Conservation (phyloP, 2,888 invertebrate genomes). For the Alviniconcha strummeri region DNA sequence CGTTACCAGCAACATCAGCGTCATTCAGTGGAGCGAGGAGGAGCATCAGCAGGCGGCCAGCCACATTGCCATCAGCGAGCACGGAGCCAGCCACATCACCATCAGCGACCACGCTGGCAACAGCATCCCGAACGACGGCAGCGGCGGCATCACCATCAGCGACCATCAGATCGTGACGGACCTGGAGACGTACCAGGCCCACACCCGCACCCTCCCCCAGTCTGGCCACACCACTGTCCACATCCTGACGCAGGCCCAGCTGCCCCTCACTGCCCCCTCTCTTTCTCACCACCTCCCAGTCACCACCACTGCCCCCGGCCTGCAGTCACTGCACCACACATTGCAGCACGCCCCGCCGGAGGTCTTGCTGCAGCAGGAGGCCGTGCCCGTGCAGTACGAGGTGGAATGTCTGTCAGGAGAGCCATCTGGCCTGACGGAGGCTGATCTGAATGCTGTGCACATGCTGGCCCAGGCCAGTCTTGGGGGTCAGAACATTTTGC, state of each 20-base stretch:
- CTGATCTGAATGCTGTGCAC: conserved; percentile 48
- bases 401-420: conserved; percentile 52
- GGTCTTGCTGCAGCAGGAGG: conserved; percentile 24
- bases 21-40: conserved; percentile 25
- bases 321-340: conserved; percentile 3
- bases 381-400: conserved; percentile 51
- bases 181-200: conserved; percentile 8
- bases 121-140: neutral
- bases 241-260: conserved; percentile 19
- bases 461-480: conserved; percentile 49
- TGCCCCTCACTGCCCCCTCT: conserved; percentile 14
- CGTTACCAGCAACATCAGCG: neutral
- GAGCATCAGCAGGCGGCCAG: neutral
- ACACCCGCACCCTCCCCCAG: neutral
- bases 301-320: neutral
- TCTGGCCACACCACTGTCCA: conserved; percentile 14
- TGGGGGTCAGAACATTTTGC: conserved; percentile 25
- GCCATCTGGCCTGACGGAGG: conserved; percentile 41
- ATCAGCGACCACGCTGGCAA: neutral
- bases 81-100: conserved; percentile 6
- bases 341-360: conserved; percentile 24
- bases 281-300: neutral
- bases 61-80: neutral
- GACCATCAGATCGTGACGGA: conserved; percentile 2
- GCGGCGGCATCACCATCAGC: neutral